Evolutionary conservation across 2,113 vertebrate genomes (phyloP).

Genomic region (Rostratula benghalensis): DNA sequence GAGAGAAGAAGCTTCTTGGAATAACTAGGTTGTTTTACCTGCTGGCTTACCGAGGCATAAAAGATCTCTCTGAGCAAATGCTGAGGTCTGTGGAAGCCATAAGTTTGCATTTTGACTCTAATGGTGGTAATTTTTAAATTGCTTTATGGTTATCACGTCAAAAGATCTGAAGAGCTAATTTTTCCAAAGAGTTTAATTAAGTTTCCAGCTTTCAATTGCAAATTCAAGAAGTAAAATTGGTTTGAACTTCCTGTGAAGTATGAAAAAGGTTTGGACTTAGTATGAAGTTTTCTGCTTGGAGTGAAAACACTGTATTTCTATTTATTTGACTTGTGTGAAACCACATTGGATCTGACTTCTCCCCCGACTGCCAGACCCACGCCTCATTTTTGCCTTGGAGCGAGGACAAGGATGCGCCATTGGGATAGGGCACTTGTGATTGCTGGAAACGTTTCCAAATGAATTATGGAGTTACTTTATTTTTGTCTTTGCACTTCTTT

Average conservation of each 20-base stretch:
- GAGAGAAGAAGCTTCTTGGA: neutral
- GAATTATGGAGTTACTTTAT: neutral
- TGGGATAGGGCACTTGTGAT: neutral
- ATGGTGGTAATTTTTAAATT: neutral
- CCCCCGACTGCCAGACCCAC: no score
- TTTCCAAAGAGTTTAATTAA: conserved; percentile 6
- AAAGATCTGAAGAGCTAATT: neutral
- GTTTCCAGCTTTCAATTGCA: neutral
- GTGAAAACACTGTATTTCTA: neutral
- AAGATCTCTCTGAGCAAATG: neutral
- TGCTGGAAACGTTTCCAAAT: neutral
- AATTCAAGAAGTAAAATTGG: neutral
- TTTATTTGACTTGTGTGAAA: neutral
- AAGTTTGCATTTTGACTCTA: neutral
- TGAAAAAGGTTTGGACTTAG: neutral
- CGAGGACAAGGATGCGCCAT: neutral
- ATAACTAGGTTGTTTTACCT: neutral
- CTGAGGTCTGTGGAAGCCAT: neutral
- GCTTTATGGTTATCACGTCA: fast-evolving
- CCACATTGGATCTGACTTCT: neutral
- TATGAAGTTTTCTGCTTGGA: neutral
- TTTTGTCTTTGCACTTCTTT: neutral
- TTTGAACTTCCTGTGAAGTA: neutral
- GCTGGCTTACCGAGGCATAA: neutral
- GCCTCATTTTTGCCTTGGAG: neutral